Percentiles rank a stretch among this genome's conserved stretches.
Conservation (phyloP, 1,140 invertebrate genomes). For the Elysia chlorotica region DNA sequence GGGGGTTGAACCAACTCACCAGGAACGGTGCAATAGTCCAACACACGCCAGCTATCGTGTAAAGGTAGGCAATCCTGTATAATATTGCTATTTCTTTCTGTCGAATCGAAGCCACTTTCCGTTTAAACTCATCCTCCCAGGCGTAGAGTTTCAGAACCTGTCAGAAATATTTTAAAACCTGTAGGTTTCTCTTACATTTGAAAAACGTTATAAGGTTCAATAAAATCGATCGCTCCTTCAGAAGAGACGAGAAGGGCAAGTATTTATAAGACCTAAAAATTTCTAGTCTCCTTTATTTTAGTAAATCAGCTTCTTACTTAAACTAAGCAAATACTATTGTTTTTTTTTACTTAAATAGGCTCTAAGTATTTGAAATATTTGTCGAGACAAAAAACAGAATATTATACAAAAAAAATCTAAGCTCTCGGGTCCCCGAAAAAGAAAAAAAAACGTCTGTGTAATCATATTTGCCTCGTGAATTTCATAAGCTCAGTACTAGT, state of each 20-base stretch:
- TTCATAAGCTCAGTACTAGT: no score
- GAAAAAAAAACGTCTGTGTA: no score
- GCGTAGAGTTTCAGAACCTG: constrained; percentile 50
- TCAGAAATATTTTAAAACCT: background rate
- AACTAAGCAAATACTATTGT: background rate
- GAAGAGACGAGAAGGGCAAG: background rate
- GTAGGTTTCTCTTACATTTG: background rate
- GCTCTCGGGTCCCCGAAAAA: no score
- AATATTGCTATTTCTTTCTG: constrained; percentile 62
- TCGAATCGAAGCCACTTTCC: constrained; percentile 53
- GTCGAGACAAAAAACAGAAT: no score
- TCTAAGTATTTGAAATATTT: no score
- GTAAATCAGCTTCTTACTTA: background rate
- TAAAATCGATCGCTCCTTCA: background rate
- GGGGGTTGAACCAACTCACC: constrained; percentile 24
- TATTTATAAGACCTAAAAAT: background rate
- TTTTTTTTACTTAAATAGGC: background rate
- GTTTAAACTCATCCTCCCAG: constrained; percentile 59
- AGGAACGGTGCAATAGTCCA: constrained; percentile 94
- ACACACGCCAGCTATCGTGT: constrained; percentile 81
- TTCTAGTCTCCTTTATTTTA: background rate
- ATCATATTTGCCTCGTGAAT: no score
- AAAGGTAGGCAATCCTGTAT: constrained; percentile 57
- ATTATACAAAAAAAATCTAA: no score
- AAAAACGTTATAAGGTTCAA: background rate